These are phyloP conservation scores for Cydia strobilella DNA, from an alignment of 1,140 invertebrate species.

Conservation along the genomic window DNA sequence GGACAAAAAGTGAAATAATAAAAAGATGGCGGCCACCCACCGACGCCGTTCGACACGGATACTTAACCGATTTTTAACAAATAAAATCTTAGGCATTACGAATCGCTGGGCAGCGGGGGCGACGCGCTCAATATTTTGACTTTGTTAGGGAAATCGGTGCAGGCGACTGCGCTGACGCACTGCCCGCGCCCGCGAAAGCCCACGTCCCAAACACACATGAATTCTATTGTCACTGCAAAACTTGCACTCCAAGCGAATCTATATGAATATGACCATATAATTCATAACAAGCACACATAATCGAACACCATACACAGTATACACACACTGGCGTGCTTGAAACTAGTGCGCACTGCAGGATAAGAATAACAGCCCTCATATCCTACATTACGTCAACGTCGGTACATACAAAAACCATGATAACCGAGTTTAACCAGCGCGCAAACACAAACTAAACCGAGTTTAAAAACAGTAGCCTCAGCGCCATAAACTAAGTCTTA, in stretches of 20 bases:
- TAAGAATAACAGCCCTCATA: conserved; percentile 11
- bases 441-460: conserved; percentile 20
- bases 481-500: conserved; percentile 58
- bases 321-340: background rate
- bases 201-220: background rate
- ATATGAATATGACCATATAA: background rate
- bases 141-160: conserved; percentile 57
- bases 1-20: conserved; percentile 75
- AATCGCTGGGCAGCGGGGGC: conserved; percentile 59
- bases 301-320: background rate
- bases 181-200: background rate
- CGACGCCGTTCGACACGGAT: conserved; percentile 77
- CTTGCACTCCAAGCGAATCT: background rate
- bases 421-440: conserved; percentile 12
- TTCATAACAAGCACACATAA: background rate
- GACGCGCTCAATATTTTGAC: conserved; percentile 51
- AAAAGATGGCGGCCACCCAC: conserved; percentile 78
- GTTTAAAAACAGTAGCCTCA: conserved; percentile 54
- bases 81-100: conserved; percentile 80
- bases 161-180: conserved; percentile 14
- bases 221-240: background rate
- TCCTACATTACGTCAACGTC: conserved; percentile 15
- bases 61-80: conserved; percentile 81
- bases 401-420: conserved; percentile 17
- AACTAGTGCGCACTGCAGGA: background rate